Base-by-base conservation (phyloP, 2,113 vertebrate genomes). In the Clupea harengus region DNA sequence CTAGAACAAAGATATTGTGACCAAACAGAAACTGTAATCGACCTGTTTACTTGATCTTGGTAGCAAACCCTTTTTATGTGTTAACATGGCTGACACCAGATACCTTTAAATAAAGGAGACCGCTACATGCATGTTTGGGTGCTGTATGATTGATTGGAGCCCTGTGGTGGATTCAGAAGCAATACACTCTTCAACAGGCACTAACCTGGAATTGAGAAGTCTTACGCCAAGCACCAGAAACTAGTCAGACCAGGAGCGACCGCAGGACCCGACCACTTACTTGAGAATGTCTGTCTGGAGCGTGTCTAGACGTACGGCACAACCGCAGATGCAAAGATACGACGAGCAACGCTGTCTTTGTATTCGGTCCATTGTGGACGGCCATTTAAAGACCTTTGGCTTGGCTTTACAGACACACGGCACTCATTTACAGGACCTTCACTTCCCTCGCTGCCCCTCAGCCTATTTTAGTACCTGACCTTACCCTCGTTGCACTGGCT, bases 381-480 rank as follows among this genome's bases (percentile, higher is more conserved):
- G 72, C 72, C 72, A 78, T 75, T 75, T 75, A 28, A 75, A 75
- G 28, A 9, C 67, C 25, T 32, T 39, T 32, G 3, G 28, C 8
- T 10, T 32, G 39, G 9, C 13, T 39, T 32, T 17, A 78, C 72
- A 18, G 72, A 78, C 72, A 78, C 72, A 39, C 91, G 84, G 88
- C 90, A 82, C 89, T 93, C 92, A 92, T 94, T 94, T 93, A 90
- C 92, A 93, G 93, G 92, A 93, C 92, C 90, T 91, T 91, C 92
- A 92, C 93, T 92, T 89, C 88, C 86, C 90, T 87, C 2, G 91
- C 91, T 91, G 93, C 88, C 88, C 91, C 91, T 91, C 86, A 93
- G 94, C 93, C 94, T 92, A 93, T 94, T 94, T 94, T 94, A 95
- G 92, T 94, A 93, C 92, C 93, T 93, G 94, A 95, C 95, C 94